phyloP scores from a whole-genome alignment of 2,797 vertebrate genomes.

The Fistularia commersonii region DNA sequence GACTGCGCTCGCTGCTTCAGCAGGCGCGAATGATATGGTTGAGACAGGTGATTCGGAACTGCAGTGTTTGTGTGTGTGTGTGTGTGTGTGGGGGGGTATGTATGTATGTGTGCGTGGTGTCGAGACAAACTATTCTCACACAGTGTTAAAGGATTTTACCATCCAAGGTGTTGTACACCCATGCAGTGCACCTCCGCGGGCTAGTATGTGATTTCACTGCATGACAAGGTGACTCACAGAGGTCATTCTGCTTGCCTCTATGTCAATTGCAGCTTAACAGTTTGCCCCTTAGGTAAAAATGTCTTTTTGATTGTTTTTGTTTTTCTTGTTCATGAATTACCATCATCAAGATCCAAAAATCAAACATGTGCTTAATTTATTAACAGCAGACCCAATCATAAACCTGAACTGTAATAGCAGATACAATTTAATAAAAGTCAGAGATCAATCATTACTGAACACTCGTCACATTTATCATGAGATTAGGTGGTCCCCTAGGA shows the following conservation, averaged over 20 bases:
- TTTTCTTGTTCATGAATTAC: constrained; percentile 27
- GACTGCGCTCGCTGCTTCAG: constrained; percentile 47
- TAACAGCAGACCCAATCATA: constrained; percentile 2
- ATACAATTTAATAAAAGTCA: constrained; percentile 17
- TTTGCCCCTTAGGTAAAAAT: constrained; percentile 14
- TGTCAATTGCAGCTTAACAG: constrained; percentile 27
- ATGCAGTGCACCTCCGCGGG: constrained; percentile 6
- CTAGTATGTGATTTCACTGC: constrained; percentile 2
- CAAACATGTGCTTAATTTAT: constrained; percentile 12
- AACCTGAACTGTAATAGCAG: constrained; percentile 6
- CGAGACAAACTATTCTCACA: not conserved
- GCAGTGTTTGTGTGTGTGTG: constrained; percentile 8
- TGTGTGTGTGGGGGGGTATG: too few relatives aligned
- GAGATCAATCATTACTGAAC: constrained; percentile 25
- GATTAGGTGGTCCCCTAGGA: constrained; percentile 28
- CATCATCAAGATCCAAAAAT: constrained; percentile 4
- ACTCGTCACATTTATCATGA: constrained; percentile 31
- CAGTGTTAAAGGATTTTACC: not conserved
- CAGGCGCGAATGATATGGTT: constrained; percentile 34
- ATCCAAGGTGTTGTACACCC: not conserved
- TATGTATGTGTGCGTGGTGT: not conserved
- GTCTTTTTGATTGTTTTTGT: constrained; percentile 9
- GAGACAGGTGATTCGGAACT: constrained; percentile 35
- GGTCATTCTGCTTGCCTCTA: constrained; percentile 35
- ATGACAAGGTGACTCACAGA: constrained; percentile 33